Evolutionary conservation across 2,113 vertebrate genomes (phyloP), one percentile per base, ranked within the genome.

Genomic region (Limanda limanda): DNA sequence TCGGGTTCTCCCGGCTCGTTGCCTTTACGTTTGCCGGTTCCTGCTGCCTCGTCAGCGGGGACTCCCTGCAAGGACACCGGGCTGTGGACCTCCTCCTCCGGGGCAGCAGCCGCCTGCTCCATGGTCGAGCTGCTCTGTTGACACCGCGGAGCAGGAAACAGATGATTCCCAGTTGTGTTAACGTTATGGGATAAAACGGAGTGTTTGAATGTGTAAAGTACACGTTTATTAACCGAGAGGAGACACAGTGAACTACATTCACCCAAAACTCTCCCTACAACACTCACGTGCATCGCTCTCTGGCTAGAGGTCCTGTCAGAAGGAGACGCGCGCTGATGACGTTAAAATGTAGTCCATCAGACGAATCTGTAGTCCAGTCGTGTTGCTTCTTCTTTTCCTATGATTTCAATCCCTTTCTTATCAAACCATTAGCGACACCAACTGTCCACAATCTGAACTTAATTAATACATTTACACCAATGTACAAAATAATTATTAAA

Each of bases 21-120:
- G 5, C 82, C 83, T 85, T 95, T 92, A n/a, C 95, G 93, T 85
- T 95, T 95, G 5, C 68, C 70, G 15, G 56, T 74, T 57, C 86
- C 85, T 13, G 40, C 64, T 0, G 62, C 68, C 5, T 76, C 55
- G 20, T 40, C 52, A 13, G 3, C 24, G 1, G 55, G 5, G 12
- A n/a, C 24, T 24, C 56, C 21, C 10, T 58, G 52, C 8, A 0
- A 40, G 0, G 76, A 12, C 17, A 20, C 64, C 0, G 47, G 17
- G 1, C 2, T 48, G 31, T 57, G 71, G 11, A 62, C 78, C 57
- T 64, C 83, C 18, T 24, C 54, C 48, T 45, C 66, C 0, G 63
- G 7, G 10, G 13, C 31, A 6, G 2, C 5, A 1, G n/a, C 74
- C 24, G 17, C 76, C 57, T 52, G 62, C 57, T 90, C 91, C 94